Conservation (phyloP, 35 echinoderm and acorn worm species). For the Holothuria glaberrima region DNA sequence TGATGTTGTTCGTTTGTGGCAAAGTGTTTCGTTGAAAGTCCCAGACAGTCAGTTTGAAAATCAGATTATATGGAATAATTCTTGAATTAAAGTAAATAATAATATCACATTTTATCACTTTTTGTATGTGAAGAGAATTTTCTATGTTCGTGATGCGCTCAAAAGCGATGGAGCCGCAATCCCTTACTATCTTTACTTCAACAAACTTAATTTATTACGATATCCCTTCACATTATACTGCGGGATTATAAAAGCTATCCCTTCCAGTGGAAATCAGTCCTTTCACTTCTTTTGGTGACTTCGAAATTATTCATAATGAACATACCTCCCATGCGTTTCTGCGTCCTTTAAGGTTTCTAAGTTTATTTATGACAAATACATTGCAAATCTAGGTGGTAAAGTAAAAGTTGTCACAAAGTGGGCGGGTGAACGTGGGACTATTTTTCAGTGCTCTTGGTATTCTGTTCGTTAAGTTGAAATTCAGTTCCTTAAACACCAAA, state of each 20-base stretch:
- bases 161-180: neutral
- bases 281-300: neutral
- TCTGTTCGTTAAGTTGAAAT: conserved; percentile 4
- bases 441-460: neutral
- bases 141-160: neutral
- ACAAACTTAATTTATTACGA: neutral
- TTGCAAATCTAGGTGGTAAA: neutral
- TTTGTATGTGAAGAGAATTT: neutral
- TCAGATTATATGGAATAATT: neutral
- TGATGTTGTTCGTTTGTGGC: neutral
- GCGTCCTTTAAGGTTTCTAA: no score
- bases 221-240: conserved; percentile 1
- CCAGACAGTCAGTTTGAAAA: neutral
- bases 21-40: conserved; percentile 8
- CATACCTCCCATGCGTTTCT: no score
- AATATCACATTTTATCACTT: neutral
- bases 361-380: neutral
- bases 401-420: neutral
- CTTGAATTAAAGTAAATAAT: neutral
- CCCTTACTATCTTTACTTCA: neutral
- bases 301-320: no score
- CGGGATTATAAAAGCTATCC: neutral
- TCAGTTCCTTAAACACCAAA: neutral
- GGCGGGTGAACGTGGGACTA: neutral
- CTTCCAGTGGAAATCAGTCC: neutral